Percentiles rank a stretch among this genome's conserved stretches.
Conservation (phyloP, 2,797 vertebrate genomes). For the Siniperca obscura region DNA sequence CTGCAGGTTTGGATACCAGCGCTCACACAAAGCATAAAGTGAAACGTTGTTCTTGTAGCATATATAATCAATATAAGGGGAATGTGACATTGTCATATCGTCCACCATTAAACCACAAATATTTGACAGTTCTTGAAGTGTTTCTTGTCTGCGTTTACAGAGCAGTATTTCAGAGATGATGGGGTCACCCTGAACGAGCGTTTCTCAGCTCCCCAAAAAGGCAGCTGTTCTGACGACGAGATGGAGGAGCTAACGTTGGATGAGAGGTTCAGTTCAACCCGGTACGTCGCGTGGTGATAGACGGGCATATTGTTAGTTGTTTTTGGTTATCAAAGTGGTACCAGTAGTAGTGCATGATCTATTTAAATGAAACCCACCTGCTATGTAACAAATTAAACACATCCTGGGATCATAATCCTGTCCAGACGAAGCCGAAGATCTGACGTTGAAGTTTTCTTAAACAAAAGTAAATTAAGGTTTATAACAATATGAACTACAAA, state of each 20-base stretch:
- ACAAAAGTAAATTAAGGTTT: background rate
- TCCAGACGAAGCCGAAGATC: too few relatives aligned
- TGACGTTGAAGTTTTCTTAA: background rate
- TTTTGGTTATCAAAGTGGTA: background rate
- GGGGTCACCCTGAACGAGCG: slow-evolving; percentile 89
- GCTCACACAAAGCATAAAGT: too few relatives aligned
- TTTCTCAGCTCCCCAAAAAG: slow-evolving; percentile 87
- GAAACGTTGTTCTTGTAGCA: background rate
- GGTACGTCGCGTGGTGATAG: slow-evolving; percentile 73
- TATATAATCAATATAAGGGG: background rate
- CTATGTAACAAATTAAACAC: background rate
- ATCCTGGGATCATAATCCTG: background rate
- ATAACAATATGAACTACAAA: too few relatives aligned
- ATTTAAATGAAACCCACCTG: too few relatives aligned
- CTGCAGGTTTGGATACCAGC: too few relatives aligned
- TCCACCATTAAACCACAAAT: background rate
- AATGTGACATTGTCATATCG: background rate
- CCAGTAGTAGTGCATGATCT: background rate
- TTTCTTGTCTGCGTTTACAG: slow-evolving; percentile 69
- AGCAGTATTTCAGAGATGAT: slow-evolving; percentile 87
- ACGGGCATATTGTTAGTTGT: background rate
- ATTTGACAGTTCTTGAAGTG: background rate
- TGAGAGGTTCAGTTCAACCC: slow-evolving; percentile 83
- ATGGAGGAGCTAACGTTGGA: slow-evolving; percentile 74
- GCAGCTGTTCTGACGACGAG: slow-evolving; percentile 49